These are phyloP conservation scores for Enteromius trimaculatus DNA, from an alignment of 2,797 vertebrate species.

Conservation along the genomic window DNA sequence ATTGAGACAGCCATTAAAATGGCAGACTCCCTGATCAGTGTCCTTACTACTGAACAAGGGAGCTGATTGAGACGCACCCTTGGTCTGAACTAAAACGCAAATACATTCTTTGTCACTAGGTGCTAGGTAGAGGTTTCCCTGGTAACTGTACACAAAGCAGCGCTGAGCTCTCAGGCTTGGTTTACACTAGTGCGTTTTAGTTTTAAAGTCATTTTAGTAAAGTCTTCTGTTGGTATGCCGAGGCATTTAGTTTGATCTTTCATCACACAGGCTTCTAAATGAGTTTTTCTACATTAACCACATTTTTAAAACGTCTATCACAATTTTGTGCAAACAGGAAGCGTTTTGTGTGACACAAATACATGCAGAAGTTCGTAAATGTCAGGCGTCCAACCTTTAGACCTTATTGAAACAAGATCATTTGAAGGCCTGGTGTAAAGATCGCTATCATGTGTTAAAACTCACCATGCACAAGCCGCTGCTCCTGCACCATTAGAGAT, in stretches of 20 bases:
- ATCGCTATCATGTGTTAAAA: background rate
- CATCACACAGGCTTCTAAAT: background rate
- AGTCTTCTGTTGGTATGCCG: background rate
- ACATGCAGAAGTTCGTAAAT: background rate
- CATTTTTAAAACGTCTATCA: background rate
- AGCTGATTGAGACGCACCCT: no score
- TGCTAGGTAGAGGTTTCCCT: no score
- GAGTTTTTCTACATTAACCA: background rate
- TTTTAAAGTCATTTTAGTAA: background rate
- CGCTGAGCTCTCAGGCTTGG: no score
- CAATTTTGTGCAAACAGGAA: conserved; percentile 3
- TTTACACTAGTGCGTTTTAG: no score
- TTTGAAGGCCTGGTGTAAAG: background rate
- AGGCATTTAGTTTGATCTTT: background rate
- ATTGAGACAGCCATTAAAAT: no score
- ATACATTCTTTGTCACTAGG: no score
- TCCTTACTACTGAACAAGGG: no score
- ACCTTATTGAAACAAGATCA: no score
- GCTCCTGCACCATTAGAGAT: conserved; percentile 93
- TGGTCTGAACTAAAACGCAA: no score
- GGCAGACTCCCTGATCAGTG: no score
- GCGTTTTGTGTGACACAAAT: background rate
- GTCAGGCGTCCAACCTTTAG: background rate
- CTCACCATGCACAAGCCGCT: conserved; percentile 90
- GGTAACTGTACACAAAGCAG: no score